Base-by-base conservation (phyloP, 1,140 invertebrate genomes). In the Brachionus sp. region DNA sequence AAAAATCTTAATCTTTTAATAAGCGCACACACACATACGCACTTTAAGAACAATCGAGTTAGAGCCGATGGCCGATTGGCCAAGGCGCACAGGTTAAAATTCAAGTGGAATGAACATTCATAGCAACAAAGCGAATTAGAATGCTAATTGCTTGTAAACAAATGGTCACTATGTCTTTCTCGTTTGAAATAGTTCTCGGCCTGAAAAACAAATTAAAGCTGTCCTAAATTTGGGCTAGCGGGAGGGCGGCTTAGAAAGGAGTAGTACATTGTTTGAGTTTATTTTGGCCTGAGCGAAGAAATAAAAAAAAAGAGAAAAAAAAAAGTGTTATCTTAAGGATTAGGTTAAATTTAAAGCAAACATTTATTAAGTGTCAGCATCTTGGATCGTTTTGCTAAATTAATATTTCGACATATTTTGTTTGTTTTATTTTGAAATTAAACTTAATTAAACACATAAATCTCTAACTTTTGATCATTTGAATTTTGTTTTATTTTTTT, bases 371-470 rank as follows among this genome's bases (percentile, higher is more conserved):
- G 50, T 57, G 50, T 57, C 50, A 57, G 50, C 50, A 57, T 57
- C n/a, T n/a, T 57, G 50, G 50, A 57, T 19, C 50, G 19, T 57
- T 57, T 57, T 57, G 50, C 50, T 57, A 23, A 23, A 29, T 29
- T 29, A 29, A 29, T 29, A 29, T 29, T 57, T 57, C 50, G 50
- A 57, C 50, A 16, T 19, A 57, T 57, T 57, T 57, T 57, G 50
- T 57, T 57, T 57, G 50, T 57, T 57, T 57, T 57, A 57, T 57
- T 57, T 57, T 57, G 50, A 57, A 57, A 57, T 57, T 57, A 57
- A 57, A 57, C 50, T 57, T 57, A 57, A 57, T 57, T 57, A 57
- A 57, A 57, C 50, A 57, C 50, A 57, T 57, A 57, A 57, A 57
- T 57, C 50, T 57, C 50, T 57, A 57, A 57, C 50, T 57, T 57